Base-by-base conservation (phyloP, 2,797 vertebrate species). In the Danio jaintianensis region DNA sequence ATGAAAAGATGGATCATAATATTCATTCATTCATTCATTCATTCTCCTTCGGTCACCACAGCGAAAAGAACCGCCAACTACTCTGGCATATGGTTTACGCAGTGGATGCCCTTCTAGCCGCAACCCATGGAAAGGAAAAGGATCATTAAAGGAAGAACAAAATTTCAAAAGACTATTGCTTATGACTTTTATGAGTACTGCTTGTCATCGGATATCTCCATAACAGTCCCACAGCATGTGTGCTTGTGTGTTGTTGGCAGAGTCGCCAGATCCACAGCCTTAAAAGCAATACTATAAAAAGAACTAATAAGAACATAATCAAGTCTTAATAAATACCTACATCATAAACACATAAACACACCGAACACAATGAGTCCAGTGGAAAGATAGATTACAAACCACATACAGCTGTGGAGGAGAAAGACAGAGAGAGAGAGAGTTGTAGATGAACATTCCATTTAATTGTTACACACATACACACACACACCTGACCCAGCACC, bases 331-430 rank as follows among this genome's bases (percentile, higher is more conserved):
- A 55, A 55, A 70, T 70, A 68, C 36, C 50, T 55, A 42, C 20
- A 67, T 9, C 70, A 73, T 53, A 73, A 55, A 74, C 71, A 74
- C 22, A 63, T 38, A 62, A 47, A 63, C 59, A 63, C 45, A 75
- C 22, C 38, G 29, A 52, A 38, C 47, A 22, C 36, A 43, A 6
- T 2, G 8, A 53, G 50, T 47, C 75, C 63, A 45, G 22, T 36
- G 63, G 52, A 58, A 67, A 29, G 43, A 67, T 77, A 47, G 15
- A 47, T 67, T 56, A 58, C 22, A 67, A 56, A 77, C 63, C 36
- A 64, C 73, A 56, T 38, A 47, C 40, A 56, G 52, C 10, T 58
- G 62, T 43, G 45, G 10, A 55, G 15, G 18, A 55, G 18, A n/a
- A 3, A 4, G 7, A 38, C 38, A 52, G 7, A 67, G 38, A 45